Percentiles rank a stretch among this genome's conserved stretches.
phyloP scores from a whole-genome alignment of 2,113 vertebrate genomes.

The Cololabis saira region DNA sequence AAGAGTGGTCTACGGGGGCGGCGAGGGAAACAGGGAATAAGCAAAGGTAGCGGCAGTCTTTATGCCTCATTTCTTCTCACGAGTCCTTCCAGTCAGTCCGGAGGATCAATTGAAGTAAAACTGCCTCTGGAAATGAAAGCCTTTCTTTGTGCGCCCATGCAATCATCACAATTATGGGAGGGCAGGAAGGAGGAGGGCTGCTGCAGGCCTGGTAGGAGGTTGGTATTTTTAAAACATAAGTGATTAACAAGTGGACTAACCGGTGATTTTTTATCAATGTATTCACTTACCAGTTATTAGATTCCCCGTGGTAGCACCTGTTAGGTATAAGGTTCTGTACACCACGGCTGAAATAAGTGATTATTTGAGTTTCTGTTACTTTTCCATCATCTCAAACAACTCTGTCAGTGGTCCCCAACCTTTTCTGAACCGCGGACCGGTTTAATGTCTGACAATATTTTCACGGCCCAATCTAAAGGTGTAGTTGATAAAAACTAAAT shows the following conservation, averaged over 20 bases:
- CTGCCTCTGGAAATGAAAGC: slow-evolving; percentile 33
- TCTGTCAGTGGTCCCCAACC: too few species aligned
- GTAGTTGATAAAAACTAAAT: too few species aligned
- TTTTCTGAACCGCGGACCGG: too few species aligned
- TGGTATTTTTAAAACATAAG: not conserved
- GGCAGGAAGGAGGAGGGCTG: not conserved
- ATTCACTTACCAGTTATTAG: too few species aligned
- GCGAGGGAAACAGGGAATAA: slow-evolving; percentile 24
- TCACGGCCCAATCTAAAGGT: too few species aligned
- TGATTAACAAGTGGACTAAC: not conserved
- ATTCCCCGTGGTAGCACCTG: too few species aligned
- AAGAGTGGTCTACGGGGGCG: slow-evolving; percentile 2
- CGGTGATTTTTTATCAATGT: not conserved
- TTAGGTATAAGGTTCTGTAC: too few species aligned
- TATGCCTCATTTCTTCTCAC: slow-evolving; percentile 43
- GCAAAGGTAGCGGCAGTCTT: slow-evolving; percentile 33
- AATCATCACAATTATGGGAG: slow-evolving; percentile 24
- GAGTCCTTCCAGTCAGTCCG: slow-evolving; percentile 17
- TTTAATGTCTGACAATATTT: too few species aligned
- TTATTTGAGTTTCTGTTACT: too few species aligned
- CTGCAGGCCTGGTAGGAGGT: not conserved
- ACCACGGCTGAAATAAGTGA: too few species aligned
- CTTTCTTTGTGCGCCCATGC: slow-evolving; percentile 23
- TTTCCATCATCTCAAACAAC: too few species aligned
- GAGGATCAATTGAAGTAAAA: slow-evolving; percentile 47